Evolutionary conservation across 2,797 vertebrate species (phyloP), one percentile per base, ranked within the genome.

Genomic region (Poecilia wingei): DNA sequence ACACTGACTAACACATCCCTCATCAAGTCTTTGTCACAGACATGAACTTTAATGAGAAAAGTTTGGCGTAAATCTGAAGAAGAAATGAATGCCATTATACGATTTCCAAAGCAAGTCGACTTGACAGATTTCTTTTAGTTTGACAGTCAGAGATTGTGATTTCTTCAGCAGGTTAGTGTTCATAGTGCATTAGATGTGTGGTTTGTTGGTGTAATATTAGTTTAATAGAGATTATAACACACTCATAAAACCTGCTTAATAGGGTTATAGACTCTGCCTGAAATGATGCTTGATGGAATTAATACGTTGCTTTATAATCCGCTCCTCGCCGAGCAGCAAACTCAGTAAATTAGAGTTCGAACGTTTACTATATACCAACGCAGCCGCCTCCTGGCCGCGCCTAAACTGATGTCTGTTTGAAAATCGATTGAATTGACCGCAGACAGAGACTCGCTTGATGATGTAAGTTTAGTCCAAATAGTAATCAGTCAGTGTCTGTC

Each of bases 401-500:
- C 82, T 45, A 74, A 87, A 83, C 80, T 77, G 83, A 88, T 88
- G 90, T 88, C 69, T 61, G 84, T 89, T 84, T 78, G 41, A 79
- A 85, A 51, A 87, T 78, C 72, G 83, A 90, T 81, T 80, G 68
- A 78, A 74, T 64, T 90, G 88, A 89, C 84, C 78, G 33, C 25
- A 77, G 87, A 72, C 55, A 28, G 84, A 82, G 64, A 41, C 53
- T 39, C 76, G 82, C 86, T 82, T 82, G 82, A 89, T 87, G 79
- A 89, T 85, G 78, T 79, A 80, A 86, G 87, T 33, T 20, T 72
- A 76, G 77, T 78, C 83, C 82, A 90, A 86, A 87, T 76, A 85
- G 79, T 85, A 89, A 93, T 91, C 90, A 90, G 76, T 86, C 88
- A 78, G 79, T 82, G 90, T 90, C 91, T 71, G 61, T 91, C 88